Evolutionary conservation across 2,888 invertebrate genomes (phyloP).

Genomic region (Dermolepida albohirtum): DNA sequence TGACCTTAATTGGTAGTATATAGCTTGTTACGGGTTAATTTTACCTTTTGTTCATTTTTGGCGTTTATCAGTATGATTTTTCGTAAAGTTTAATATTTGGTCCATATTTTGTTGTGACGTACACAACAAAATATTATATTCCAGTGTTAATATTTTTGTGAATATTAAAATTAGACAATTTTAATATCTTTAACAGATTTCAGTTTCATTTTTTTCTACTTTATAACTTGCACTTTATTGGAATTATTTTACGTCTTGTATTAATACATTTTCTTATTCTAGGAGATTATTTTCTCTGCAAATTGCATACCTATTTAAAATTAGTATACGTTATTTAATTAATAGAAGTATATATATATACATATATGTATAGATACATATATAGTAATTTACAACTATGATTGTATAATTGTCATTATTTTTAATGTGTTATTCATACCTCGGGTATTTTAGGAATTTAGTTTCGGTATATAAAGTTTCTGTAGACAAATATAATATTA

Average conservation of each 20-base stretch:
- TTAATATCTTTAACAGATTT: too few relatives aligned
- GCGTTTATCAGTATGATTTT: too few relatives aligned
- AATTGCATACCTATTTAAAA: conserved; percentile 5
- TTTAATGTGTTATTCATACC: conserved; percentile 9
- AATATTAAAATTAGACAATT: too few relatives aligned
- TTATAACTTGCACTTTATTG: neutral
- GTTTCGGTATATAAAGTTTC: conserved; percentile 19
- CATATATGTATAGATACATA: too few relatives aligned
- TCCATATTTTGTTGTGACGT: neutral
- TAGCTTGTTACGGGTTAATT: too few relatives aligned
- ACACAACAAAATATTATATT: neutral
- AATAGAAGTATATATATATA: neutral
- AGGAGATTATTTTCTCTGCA: conserved; percentile 4
- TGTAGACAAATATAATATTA: conserved; percentile 6
- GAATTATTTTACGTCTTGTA: too few relatives aligned
- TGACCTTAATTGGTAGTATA: too few relatives aligned
- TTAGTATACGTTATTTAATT: conserved; percentile 34
- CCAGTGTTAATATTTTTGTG: too few relatives aligned
- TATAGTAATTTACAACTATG: neutral
- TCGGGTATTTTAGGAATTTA: conserved; percentile 33
- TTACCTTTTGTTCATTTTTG: too few relatives aligned
- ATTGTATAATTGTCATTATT: conserved; percentile 17
- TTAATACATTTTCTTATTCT: too few relatives aligned
- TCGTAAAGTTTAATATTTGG: too few relatives aligned
- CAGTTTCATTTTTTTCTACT: too few relatives aligned